Base-by-base conservation (phyloP, 1,140 invertebrate genomes). In the Bombus polaris region DNA sequence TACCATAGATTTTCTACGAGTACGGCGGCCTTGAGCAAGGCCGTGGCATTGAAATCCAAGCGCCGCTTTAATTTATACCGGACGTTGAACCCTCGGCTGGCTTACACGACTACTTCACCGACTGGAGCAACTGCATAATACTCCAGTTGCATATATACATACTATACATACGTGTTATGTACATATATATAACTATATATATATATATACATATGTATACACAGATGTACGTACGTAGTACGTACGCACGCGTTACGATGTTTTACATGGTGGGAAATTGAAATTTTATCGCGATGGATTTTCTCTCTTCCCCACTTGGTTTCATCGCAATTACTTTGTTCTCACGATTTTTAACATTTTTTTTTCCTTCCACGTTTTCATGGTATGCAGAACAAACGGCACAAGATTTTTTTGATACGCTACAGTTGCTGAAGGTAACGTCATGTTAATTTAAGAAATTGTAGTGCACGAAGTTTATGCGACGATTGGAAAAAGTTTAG, bases 61-160 rank as follows among this genome's bases (percentile, higher is more conserved):
- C 91, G 87, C 76, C 87, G 90, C 91, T 92, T 92, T 91, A 92
- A 92, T 92, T 92, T 92, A 92, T 92, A 92, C 90, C 87, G 90
- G 90, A 89, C 90, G 90, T 91, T 91, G 91, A 92, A 92, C 87
- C 73, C 86, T 81, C 78, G 44, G 25, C 82, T 81, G 87, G 89
- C 90, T 90, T 85, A 83, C 84, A 90, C 89, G 83, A 90, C 89
- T 90, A 83, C 90, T 90, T 91, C 87, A 79, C 84, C 84, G 87
- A 65, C 79, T 72, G 89, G 81, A 90, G 89, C 76, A 81, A 83
- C 89, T 87, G 87, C 84, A 90, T 91, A 91, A 90, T 91, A 42
- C 68, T 86, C 87, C 86, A 86, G 70, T 44, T 81, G 80, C 80
- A 75, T 81, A 83, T 78, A 81, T 47, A 72, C 35, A 81, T 42